Conservation (phyloP, 2,888 invertebrate genomes). For the Lasioglossum lativentre region DNA sequence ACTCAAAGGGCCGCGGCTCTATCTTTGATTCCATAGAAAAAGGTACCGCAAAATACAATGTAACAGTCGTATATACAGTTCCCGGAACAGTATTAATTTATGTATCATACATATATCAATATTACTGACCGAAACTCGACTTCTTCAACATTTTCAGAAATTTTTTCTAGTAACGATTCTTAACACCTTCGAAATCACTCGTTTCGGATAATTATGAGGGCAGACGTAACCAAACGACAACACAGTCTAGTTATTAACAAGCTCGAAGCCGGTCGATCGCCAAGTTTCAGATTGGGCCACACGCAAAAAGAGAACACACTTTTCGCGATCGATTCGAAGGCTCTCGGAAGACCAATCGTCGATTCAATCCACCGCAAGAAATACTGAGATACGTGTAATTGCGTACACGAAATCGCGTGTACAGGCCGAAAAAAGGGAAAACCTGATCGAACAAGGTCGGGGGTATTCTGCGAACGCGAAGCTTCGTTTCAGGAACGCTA, state of each 20-base stretch:
- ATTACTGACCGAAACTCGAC: not conserved
- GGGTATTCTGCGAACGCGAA: slow-evolving; percentile 19
- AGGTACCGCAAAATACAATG: too few relatives aligned
- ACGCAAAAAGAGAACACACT: slow-evolving; percentile 35
- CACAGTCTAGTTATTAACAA: not conserved
- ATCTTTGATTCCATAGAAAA: too few relatives aligned
- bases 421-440: not conserved
- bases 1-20: too few relatives aligned
- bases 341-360: not conserved
- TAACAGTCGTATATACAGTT: too few relatives aligned
- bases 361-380: slow-evolving; percentile 14
- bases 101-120: too few relatives aligned
- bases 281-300: not conserved
- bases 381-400: slow-evolving; percentile 36
- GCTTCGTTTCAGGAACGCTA: not conserved
- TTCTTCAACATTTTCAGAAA: not conserved
- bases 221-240: too few relatives aligned
- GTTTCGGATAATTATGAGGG: too few relatives aligned
- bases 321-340: not conserved
- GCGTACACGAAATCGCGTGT: slow-evolving; percentile 60
- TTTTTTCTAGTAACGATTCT: too few relatives aligned
- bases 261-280: not conserved
- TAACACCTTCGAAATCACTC: too few relatives aligned
- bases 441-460: slow-evolving; percentile 20
- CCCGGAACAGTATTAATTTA: too few relatives aligned